A percentile compares a stretch with the other conserved stretches of the same genome.
Conservation (phyloP, 2,113 vertebrate genomes). For the Ciconia maguari region DNA sequence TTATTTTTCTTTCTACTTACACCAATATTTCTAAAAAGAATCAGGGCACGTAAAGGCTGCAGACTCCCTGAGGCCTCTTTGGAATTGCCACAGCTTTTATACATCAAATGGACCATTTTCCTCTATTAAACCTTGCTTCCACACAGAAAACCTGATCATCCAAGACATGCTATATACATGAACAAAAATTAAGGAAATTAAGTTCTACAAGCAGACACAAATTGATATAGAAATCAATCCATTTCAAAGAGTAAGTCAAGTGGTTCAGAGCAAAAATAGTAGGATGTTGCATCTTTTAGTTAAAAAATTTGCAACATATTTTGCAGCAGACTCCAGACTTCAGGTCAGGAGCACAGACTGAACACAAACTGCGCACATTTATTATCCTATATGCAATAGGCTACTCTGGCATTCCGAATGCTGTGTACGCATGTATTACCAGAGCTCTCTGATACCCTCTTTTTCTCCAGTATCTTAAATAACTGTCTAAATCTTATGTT, state of each 20-base stretch:
- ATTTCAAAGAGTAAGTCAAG: not conserved
- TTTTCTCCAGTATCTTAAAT: not conserved
- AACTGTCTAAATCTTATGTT: not conserved
- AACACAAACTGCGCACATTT: not conserved
- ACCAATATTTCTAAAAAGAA: constrained; percentile 27
- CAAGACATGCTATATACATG: not conserved
- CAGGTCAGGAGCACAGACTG: not conserved
- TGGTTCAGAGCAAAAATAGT: not conserved
- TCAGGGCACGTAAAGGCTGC: not conserved
- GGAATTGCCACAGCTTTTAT: not conserved
- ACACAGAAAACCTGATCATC: not conserved
- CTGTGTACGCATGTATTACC: accelerated
- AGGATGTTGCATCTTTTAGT: not conserved
- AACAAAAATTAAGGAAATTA: not conserved
- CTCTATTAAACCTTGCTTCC: not conserved
- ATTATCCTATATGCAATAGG: not conserved
- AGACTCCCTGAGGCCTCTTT: constrained; percentile 7
- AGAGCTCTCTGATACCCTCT: not conserved
- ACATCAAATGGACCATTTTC: not conserved
- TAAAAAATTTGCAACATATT: not conserved
- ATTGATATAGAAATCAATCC: not conserved
- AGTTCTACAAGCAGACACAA: not conserved
- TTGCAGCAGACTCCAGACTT: not conserved
- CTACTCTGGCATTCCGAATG: not conserved
- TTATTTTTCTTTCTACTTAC: constrained; percentile 29